A percentile compares a stretch with the other conserved stretches of the same genome.
Evolutionary conservation across 92 coral and sea anemone species (phyloP).

Genomic region (Metridium senile): DNA sequence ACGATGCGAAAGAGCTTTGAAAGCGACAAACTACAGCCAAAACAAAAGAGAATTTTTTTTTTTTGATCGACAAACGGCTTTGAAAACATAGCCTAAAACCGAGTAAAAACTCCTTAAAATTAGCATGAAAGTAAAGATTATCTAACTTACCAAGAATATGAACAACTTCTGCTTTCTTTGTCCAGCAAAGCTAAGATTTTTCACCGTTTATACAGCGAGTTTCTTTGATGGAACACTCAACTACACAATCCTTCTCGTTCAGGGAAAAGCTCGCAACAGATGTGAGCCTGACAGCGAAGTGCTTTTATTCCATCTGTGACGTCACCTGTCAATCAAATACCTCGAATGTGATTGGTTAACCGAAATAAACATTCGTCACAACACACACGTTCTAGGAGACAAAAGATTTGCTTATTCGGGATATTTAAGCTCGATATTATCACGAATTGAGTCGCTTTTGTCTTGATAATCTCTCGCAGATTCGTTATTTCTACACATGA

Average conservation of each 20-base stretch:
- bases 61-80: conserved; percentile 20
- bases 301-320: conserved; percentile 25
- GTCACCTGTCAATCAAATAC: conserved; percentile 32
- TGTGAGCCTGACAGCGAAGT: conserved; percentile 18
- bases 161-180: neutral
- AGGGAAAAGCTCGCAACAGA: conserved; percentile 48
- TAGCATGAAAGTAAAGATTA: neutral
- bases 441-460: neutral
- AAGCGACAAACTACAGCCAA: conserved; percentile 11
- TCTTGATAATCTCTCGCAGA: neutral
- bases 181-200: conserved; percentile 27
- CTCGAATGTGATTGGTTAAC: conserved; percentile 9
- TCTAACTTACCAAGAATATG: conserved; percentile 18
- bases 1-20: conserved; percentile 13
- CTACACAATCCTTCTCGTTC: conserved; percentile 15
- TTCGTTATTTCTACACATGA: conserved; percentile 7
- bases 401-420: neutral
- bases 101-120: neutral
- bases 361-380: conserved; percentile 21
- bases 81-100: conserved; percentile 1
- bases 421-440: neutral
- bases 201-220: conserved; percentile 10
- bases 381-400: conserved; percentile 6
- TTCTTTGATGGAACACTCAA: conserved; percentile 10
- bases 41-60: conserved; percentile 9